phyloP scores from a whole-genome alignment of 2,888 invertebrate genomes.

The Temnothorax ravouxi region DNA sequence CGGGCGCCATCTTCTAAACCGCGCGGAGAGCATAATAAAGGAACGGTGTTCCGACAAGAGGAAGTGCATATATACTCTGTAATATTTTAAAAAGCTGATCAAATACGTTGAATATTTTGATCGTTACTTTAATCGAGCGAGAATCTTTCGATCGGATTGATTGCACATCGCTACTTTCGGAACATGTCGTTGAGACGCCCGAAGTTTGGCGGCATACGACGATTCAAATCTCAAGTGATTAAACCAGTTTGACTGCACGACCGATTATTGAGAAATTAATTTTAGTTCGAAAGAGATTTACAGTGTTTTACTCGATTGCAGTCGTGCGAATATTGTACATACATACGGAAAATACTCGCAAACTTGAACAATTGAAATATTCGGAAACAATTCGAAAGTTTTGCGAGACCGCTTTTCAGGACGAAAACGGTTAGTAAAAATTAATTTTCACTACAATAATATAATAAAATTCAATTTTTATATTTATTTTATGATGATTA shows the following conservation, averaged over 20 bases:
- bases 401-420: not conserved
- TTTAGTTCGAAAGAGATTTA: not conserved
- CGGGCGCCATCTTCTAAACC: slow-evolving; percentile 27
- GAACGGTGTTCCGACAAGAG: not conserved
- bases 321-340: not conserved
- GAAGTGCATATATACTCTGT: no score
- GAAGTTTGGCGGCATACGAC: not conserved
- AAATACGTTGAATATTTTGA: not conserved
- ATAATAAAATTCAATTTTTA: not conserved
- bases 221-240: not conserved
- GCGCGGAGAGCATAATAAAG: not conserved
- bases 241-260: not conserved
- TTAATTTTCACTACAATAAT: not conserved
- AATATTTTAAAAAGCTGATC: not conserved
- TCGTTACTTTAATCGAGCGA: not conserved
- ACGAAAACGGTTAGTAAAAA: not conserved
- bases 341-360: not conserved
- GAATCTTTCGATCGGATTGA: not conserved
- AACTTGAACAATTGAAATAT: not conserved
- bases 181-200: not conserved
- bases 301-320: not conserved
- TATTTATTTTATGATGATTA: not conserved
- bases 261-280: not conserved
- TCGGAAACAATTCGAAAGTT: not conserved
- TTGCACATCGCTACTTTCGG: not conserved